Base-by-base conservation (phyloP, 2,797 vertebrate genomes). In the Phoxinus dragarum region DNA sequence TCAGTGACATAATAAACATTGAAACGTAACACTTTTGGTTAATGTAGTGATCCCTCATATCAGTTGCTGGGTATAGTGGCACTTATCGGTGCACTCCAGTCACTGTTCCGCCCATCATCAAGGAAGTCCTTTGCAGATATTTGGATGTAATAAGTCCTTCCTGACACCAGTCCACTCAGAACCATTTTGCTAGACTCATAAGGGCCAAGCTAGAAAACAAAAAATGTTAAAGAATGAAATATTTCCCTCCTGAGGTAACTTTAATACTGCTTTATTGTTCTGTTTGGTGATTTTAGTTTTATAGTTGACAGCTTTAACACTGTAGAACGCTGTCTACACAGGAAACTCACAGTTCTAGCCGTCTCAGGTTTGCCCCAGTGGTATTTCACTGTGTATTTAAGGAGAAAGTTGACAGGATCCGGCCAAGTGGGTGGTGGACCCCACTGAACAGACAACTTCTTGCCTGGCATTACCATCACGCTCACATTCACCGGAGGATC, bases 331-430 rank as follows among this genome's bases (percentile, higher is more conserved):
- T 3, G 16, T 66, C 9, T 44, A 19, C 59, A 66, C 11, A 68
- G 1, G 31, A 1, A 56, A 86, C 94, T 93, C 86, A 96, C 94
- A 0, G 38, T 61, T 90, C 54, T 89, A 49, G 59, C 80, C 84
- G 38, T 75, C 66, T 16, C 71, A 54, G 8, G 0, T 67, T 52
- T 80, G 68, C 90, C 86, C 93, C 93, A 93, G 64, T 90, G 87
- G 87, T 94, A 96, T 69, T 56, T 81, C 12, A 96, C 86, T 44
- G 91, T 90, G 92, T 96, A 96, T 84, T 94, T 95, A 3, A 96
- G 91, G 56, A 93, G 93, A 77, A 95, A 92, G 91, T 92, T 90
- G 27, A 92, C 78, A 8, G 91, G 88, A 84, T 93, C 85, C 6
- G 89, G 80, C 95, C 95, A 96, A 0, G 92, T 91, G 0, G 92